Percentiles rank a stretch among this genome's conserved stretches.
Conservation (phyloP, 2,888 invertebrate species). For the Dinocampus coccinellae region DNA sequence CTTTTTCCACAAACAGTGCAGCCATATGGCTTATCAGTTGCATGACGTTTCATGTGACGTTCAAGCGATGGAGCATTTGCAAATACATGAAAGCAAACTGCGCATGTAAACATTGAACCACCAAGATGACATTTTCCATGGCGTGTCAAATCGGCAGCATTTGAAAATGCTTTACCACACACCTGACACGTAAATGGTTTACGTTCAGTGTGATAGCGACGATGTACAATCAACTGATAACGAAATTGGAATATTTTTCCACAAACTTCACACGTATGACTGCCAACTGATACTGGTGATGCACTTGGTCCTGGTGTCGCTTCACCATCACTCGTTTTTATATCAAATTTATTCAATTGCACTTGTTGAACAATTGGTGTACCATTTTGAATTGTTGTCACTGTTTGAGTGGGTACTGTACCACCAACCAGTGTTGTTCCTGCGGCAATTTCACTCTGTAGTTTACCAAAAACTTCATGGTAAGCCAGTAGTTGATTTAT, state of each 20-base stretch:
- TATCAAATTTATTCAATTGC: slow-evolving; percentile 67
- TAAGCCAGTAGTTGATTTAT: slow-evolving; percentile 87
- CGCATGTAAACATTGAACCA: slow-evolving; percentile 81
- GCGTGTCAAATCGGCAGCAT: slow-evolving; percentile 82
- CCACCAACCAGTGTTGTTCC: slow-evolving; percentile 69
- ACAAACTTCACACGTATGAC: slow-evolving; percentile 86
- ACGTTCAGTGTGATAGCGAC: slow-evolving; percentile 87
- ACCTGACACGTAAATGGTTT: slow-evolving; percentile 85
- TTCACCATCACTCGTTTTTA: slow-evolving; percentile 65
- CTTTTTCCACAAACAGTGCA: slow-evolving; percentile 89
- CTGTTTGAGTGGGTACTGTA: slow-evolving; percentile 66
- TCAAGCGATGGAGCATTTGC: slow-evolving; percentile 78
- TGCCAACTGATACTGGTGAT: slow-evolving; percentile 75
- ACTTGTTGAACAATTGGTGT: slow-evolving; percentile 66
- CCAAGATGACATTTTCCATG: slow-evolving; percentile 90
- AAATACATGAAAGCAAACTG: slow-evolving; percentile 81
- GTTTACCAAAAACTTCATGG: slow-evolving; percentile 86
- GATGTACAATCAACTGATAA: slow-evolving; percentile 88
- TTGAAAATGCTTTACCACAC: slow-evolving; percentile 86
- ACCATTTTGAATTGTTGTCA: slow-evolving; percentile 67
- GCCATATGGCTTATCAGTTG: slow-evolving; percentile 87
- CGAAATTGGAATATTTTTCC: slow-evolving; percentile 90
- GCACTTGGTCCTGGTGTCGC: slow-evolving; percentile 70
- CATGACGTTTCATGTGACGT: slow-evolving; percentile 84
- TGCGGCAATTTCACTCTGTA: slow-evolving; percentile 73